Evolutionary conservation across 2,888 invertebrate genomes (phyloP), one percentile per base, ranked within the genome.

Genomic region (Folsomia candida): DNA sequence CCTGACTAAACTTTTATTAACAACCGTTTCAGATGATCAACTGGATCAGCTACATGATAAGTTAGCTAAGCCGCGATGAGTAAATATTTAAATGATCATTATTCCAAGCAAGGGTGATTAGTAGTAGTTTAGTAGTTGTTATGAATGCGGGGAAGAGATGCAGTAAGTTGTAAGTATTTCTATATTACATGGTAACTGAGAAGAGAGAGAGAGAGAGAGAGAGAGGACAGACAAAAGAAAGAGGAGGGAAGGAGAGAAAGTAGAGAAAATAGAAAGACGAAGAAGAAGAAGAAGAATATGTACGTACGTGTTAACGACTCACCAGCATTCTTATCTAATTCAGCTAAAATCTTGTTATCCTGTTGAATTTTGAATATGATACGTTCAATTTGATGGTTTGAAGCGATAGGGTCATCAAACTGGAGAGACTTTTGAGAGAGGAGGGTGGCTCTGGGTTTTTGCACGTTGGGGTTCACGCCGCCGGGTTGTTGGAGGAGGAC

Each of bases 291-390:
- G 68, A 68, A 59, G 72, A 64, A 71, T 62, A 68, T 63, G 68
- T 65, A 61, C 51, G 64, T 65, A 61, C 66, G 70, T 37, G 37
- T 37, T 37, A 4, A 9, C 37, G 37, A 76, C 79, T 79, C 78
- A 79, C 79, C 79, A 76, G 78, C 72, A 75, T 77, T 89, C 83
- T 92, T 92, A 83, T 95, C 94, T 82, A 94, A 85, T 83, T 95
- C 94, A 78, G 94, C 94, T 82, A 94, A 87, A 81, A 94, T 91
- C 77, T 81, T 81, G 79, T 83, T 83, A 78, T 87, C 87, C 82
- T 94, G 94, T 85, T 94, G 94, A 81, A 95, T 93, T 87, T 94
- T 94, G 80, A 94, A 94, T 92, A 95, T 94, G 83, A 95, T 93
- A 82, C 93, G 88, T 84, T 94, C 94, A 83, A 94, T 94, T 86